Evolutionary conservation across 2,113 vertebrate genomes (phyloP).

Genomic region (Sphyrna mokarran): DNA sequence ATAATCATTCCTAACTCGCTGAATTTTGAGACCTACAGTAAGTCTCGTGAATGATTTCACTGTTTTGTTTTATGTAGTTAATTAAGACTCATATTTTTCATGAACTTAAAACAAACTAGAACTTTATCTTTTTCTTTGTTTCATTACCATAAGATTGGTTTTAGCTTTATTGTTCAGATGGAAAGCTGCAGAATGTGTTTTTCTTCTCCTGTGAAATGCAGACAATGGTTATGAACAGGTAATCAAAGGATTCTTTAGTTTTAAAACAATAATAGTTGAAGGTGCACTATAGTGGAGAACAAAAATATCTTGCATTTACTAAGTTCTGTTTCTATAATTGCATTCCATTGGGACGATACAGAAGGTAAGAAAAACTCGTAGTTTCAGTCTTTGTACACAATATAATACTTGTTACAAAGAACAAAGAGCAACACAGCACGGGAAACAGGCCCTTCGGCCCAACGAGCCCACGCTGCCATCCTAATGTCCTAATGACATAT

Average conservation of each 20-base stretch:
- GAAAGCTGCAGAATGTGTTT: neutral
- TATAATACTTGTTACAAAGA: neutral
- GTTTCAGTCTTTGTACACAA: neutral
- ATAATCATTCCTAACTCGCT: neutral
- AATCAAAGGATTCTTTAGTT: neutral
- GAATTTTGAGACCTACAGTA: neutral
- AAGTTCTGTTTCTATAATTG: neutral
- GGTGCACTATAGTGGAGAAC: neutral
- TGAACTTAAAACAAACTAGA: neutral
- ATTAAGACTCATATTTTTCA: neutral
- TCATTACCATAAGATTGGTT: neutral
- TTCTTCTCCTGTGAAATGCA: neutral
- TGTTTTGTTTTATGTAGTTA: neutral
- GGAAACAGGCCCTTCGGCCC: too few relatives aligned
- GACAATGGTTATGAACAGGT: neutral
- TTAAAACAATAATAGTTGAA: neutral
- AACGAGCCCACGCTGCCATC: too few relatives aligned
- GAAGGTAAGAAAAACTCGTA: constrained; percentile 17
- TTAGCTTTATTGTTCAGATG: neutral
- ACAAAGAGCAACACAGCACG: too few relatives aligned
- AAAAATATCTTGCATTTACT: neutral
- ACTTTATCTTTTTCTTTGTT: neutral
- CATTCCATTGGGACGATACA: constrained; percentile 5
- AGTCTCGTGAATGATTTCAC: too few relatives aligned
- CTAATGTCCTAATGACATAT: too few relatives aligned